phyloP scores from a whole-genome alignment of 1,140 invertebrate genomes.

The Pseudachorutes palmiensis region DNA sequence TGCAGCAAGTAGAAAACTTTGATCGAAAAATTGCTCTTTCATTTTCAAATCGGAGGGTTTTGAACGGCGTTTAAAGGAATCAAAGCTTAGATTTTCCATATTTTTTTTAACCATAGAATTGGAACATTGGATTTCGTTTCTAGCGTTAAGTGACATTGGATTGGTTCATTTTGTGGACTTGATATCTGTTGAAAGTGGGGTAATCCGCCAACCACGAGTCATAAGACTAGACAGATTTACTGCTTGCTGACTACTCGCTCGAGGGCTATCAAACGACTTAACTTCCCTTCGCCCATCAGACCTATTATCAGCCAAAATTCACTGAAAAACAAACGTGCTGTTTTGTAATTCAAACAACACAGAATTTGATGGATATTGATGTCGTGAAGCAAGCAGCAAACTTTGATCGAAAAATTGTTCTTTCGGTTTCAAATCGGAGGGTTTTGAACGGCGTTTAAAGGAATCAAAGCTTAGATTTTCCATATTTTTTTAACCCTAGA shows the following conservation, averaged over 20 bases:
- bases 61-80: not conserved
- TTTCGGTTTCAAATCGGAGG: not conserved
- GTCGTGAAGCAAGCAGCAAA: not conserved
- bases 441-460: not conserved
- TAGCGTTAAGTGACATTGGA: no score
- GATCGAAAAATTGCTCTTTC: slow-evolving; percentile 16
- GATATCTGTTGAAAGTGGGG: not conserved
- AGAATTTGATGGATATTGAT: no score
- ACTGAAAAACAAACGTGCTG: not conserved
- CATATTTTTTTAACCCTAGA: no score
- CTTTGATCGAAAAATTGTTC: slow-evolving; percentile 14
- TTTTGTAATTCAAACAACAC: no score
- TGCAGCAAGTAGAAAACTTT: not conserved
- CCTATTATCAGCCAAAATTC: slow-evolving; percentile 5
- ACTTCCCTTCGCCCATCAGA: slow-evolving; percentile 31
- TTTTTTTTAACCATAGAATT: no score
- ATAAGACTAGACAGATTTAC: slow-evolving; percentile 39
- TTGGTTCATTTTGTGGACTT: no score
- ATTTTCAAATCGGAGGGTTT: not conserved
- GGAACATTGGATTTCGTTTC: no score
- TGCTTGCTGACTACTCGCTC: slow-evolving; percentile 39
- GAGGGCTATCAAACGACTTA: slow-evolving; percentile 39
- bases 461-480: no score
- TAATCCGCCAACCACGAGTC: slow-evolving; percentile 37
- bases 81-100: no score